Base-by-base conservation (phyloP, 2,113 vertebrate genomes). In the Acrocephalus kingi region DNA sequence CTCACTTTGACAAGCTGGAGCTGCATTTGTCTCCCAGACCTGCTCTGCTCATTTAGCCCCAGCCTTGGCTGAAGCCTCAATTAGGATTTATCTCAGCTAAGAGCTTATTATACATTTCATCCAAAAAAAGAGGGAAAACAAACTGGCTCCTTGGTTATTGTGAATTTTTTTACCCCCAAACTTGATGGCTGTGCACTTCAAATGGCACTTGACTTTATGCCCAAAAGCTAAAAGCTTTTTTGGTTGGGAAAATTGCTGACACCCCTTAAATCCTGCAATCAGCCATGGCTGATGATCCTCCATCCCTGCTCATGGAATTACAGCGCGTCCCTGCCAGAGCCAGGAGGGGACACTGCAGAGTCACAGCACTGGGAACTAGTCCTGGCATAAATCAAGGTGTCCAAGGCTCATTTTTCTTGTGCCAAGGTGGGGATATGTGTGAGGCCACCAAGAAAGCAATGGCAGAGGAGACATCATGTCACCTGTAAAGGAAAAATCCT, bases 201-300 rank as follows among this genome's bases (percentile, higher is more conserved):
- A 85, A 92, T 39, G 69, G 87, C 71, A 92, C 64, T 87, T 97
- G 89, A 96, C 94, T 93, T 92, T 52, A 75, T 84, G 87, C 80
- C 92, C 76, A 90, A 93, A 14, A 96, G 79, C 79, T 97, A 94
- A 96, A 95, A 97, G 94, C 94, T 94, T 97, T 97, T 92, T 95
- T 95, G 91, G 95, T 83, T 58, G 49, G 45, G 49, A 64, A 77
- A 96, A 73, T 51, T 56, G 89, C 85, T 93, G 88, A 94, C n/a
- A 72, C 33, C 51, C 33, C 43, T 45, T 76, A 92, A 87, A 69
- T 15, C 23, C 7, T 69, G 71, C 92, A 79, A 13, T 49, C 71
- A 85, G 62, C 30, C 41, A 1, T 37, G 76, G 67, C 87, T 41
- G 61, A 10, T 18, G 25, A 35, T 94, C 8, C 87, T 78, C 80